Percentiles rank a stretch among this genome's conserved stretches.
Evolutionary conservation across 2,888 invertebrate genomes (phyloP).

Genomic region (Epistrophe eligans): DNA sequence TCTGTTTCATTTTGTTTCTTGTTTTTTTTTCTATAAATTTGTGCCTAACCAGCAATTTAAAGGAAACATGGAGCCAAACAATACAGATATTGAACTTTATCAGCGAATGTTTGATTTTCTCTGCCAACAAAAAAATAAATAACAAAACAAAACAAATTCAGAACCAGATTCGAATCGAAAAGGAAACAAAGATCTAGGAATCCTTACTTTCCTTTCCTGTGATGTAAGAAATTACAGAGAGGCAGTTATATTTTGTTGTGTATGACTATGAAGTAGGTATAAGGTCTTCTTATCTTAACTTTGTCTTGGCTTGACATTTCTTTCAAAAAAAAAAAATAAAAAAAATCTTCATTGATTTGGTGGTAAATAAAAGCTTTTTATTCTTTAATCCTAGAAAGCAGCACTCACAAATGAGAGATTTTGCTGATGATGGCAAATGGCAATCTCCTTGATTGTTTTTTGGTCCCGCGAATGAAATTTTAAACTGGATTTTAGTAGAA

Average conservation of each 20-base stretch:
- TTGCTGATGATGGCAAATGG: conserved; percentile 36
- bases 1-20: conserved; percentile 15
- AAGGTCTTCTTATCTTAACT: conserved; percentile 19
- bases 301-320: conserved; percentile 39
- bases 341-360: conserved; percentile 47
- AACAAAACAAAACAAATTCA: neutral
- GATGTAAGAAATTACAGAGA: conserved; percentile 16
- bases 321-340: neutral
- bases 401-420: conserved; percentile 29
- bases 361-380: conserved; percentile 38
- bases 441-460: neutral
- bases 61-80: conserved; percentile 30
- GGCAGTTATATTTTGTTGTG: conserved; percentile 18
- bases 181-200: conserved; percentile 3
- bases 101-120: conserved; percentile 40
- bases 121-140: conserved; percentile 11
- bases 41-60: conserved; percentile 35
- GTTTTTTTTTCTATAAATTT: conserved; percentile 7
- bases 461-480: conserved; percentile 13
- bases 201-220: neutral
- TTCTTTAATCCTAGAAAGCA: neutral
- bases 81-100: conserved; percentile 47
- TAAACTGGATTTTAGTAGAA: neutral
- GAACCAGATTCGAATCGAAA: neutral
- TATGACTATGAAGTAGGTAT: neutral